Evolutionary conservation across 2,113 vertebrate genomes (phyloP).

Genomic region (Amphiprion ocellaris): DNA sequence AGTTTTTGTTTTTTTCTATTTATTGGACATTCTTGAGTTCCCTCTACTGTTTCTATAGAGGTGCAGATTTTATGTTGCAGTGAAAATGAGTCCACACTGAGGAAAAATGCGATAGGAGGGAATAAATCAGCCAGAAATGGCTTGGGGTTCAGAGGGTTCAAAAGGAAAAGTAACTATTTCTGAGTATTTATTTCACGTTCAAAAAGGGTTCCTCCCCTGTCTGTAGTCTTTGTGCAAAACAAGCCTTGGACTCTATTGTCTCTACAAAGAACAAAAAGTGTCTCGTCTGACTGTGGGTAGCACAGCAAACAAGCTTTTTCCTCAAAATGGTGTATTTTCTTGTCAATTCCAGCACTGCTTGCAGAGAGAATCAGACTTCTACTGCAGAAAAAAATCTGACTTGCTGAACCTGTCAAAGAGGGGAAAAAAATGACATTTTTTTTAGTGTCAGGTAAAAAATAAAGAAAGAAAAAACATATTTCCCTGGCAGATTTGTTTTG

Average conservation of each 20-base stretch:
- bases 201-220: not conserved
- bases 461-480: not conserved
- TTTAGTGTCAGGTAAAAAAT: not conserved
- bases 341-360: not conserved
- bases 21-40: too few species aligned
- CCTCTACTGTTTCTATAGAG: too few species aligned
- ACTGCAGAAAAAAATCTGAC: not conserved
- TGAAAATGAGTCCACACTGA: too few species aligned
- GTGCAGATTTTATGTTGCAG: too few species aligned
- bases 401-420: constrained; percentile 1
- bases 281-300: not conserved
- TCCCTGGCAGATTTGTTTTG: constrained; percentile 25
- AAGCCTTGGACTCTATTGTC: not conserved
- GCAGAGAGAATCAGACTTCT: not conserved
- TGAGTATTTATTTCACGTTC: constrained; percentile 2
- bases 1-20: too few species aligned
- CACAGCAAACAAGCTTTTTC: not conserved
- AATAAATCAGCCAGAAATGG: too few species aligned
- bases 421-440: not conserved
- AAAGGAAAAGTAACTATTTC: not conserved
- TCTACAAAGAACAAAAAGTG: not conserved
- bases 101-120: too few species aligned
- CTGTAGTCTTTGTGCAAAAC: not conserved
- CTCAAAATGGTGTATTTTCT: not conserved
- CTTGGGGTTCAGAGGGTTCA: too few species aligned